Conservation (phyloP, 2,797 vertebrate genomes). For the Siniperca scherzeri region DNA sequence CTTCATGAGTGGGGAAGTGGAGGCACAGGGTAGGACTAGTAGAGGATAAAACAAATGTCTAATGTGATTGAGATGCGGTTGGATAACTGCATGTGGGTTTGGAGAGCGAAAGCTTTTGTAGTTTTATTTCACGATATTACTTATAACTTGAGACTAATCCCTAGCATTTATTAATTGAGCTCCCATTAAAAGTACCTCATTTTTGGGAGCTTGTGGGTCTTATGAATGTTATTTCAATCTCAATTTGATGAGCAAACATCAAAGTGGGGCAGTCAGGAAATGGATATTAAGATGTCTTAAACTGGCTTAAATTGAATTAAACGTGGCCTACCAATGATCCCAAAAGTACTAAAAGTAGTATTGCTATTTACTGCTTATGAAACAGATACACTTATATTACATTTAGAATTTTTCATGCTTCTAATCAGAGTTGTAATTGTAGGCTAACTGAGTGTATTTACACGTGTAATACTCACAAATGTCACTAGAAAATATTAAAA, state of each 20-base stretch:
- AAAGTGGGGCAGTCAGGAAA: conserved; percentile 14
- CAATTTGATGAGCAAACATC: conserved; percentile 33
- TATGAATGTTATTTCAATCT: conserved; percentile 28
- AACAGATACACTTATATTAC: conserved; percentile 13
- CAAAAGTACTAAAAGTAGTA: conserved; percentile 22
- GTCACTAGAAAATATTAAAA: conserved; percentile 54
- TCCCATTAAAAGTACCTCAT: not conserved
- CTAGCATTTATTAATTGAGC: not conserved
- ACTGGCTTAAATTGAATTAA: conserved; percentile 17
- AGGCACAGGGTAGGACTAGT: conserved; percentile 33
- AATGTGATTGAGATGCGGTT: conserved; percentile 22
- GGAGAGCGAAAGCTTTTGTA: conserved; percentile 6
- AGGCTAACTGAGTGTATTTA: conserved; percentile 19
- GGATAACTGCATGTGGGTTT: conserved; percentile 11
- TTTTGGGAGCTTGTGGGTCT: conserved; percentile 14
- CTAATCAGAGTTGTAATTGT: conserved; percentile 9
- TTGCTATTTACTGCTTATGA: conserved; percentile 11
- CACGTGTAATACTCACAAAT: conserved; percentile 28
- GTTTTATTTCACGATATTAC: conserved; percentile 4
- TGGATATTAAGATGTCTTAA: conserved; percentile 35
- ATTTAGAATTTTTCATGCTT: conserved; percentile 8
- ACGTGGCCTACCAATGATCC: conserved; percentile 7
- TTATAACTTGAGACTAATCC: not conserved
- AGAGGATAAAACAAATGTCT: conserved; percentile 53
- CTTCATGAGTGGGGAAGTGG: conserved; percentile 47